Evolutionary conservation across 2,113 vertebrate genomes (phyloP).

Genomic region (Anolis carolinensis): DNA sequence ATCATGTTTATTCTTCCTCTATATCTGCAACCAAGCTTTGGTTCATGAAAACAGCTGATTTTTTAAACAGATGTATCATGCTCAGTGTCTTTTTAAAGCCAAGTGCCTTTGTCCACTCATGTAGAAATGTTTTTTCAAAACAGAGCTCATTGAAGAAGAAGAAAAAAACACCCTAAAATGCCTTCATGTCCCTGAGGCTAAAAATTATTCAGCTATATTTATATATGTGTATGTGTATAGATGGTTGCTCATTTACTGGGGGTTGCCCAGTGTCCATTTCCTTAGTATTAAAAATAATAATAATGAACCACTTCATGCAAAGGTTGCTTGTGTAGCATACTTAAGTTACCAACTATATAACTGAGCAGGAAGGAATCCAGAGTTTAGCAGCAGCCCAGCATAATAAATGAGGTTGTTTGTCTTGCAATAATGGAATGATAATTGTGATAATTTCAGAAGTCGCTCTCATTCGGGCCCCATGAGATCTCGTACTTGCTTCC

Average conservation of each 20-base stretch:
- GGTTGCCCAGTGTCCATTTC: constrained; percentile 57
- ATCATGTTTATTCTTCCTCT: neutral
- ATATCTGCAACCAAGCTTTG: neutral
- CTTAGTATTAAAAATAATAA: constrained; percentile 63
- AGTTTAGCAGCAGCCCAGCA: constrained; percentile 56
- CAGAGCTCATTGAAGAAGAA: neutral
- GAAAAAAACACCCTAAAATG: too few relatives aligned
- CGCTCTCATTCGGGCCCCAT: constrained; percentile 63
- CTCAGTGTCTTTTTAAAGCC: neutral
- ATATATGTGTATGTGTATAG: constrained; percentile 18
- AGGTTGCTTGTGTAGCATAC: constrained; percentile 59
- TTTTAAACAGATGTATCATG: neutral
- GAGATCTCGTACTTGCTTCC: constrained; percentile 69
- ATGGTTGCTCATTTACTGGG: constrained; percentile 42
- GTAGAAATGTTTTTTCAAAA: neutral
- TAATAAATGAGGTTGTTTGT: constrained; percentile 69
- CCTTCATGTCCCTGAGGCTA: neutral
- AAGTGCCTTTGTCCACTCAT: neutral
- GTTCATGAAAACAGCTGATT: neutral
- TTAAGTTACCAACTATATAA: constrained; percentile 65
- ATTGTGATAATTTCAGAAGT: constrained; percentile 77
- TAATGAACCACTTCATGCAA: constrained; percentile 61
- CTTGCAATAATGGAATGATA: constrained; percentile 66
- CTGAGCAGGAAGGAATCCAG: constrained; percentile 65
- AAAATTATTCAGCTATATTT: constrained; percentile 35